These are phyloP conservation scores for Echeneis naucrates DNA, from an alignment of 2,797 vertebrate species.

Conservation along the genomic window DNA sequence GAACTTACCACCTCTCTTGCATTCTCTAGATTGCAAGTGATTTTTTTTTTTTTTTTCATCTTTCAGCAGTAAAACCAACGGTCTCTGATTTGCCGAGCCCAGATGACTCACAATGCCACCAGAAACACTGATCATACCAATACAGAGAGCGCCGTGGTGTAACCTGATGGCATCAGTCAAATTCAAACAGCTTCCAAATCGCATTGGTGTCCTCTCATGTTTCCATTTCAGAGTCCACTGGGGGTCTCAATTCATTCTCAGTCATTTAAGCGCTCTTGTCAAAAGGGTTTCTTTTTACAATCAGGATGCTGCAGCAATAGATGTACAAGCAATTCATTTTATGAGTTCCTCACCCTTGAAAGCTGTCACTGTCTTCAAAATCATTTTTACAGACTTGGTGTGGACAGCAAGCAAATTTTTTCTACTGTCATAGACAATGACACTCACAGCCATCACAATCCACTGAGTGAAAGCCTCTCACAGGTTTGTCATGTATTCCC, in stretches of 20 bases:
- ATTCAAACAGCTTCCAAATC: constrained; percentile 32
- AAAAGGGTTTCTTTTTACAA: constrained; percentile 26
- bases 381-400: constrained; percentile 29
- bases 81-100: constrained; percentile 5
- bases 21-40: background rate
- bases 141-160: background rate
- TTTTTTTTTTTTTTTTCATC: background rate
- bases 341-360: constrained; percentile 42
- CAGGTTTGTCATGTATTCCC: background rate
- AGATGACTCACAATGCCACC: constrained; percentile 11
- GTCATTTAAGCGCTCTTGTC: constrained; percentile 46
- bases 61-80: constrained; percentile 3
- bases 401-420: constrained; percentile 15
- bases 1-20: background rate
- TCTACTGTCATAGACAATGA: constrained; percentile 9
- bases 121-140: constrained; percentile 22
- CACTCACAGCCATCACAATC: constrained; percentile 22
- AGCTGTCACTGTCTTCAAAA: constrained; percentile 30
- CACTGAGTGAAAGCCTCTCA: background rate
- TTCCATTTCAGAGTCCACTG: constrained; percentile 38
- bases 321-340: constrained; percentile 43
- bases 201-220: constrained; percentile 37
- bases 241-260: constrained; percentile 16
- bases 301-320: constrained; percentile 17
- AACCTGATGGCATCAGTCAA: constrained; percentile 44